Base-by-base conservation (phyloP, 53 echinoderm and acorn worm species). In the Hippasteria phrygiana region DNA sequence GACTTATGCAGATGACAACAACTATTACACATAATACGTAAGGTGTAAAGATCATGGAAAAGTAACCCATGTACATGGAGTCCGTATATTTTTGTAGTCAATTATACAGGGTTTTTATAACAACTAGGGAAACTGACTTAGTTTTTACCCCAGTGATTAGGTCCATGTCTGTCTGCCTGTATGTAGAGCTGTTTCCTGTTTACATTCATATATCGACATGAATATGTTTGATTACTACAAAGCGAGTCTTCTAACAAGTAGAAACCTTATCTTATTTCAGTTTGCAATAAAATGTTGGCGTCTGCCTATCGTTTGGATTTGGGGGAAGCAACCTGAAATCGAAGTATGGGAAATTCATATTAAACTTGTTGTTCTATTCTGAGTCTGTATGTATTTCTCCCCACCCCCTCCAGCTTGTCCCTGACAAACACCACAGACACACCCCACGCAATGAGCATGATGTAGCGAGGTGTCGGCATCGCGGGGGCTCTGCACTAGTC, bases 401-500 rank as follows among this genome's bases (percentile, higher is more conserved):
- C n/a, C 26, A 45, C 46, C 46, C 20, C 20, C 26, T 59, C 3
- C n/a, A 17, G 59, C 26, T 26, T 59, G 59, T 59, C 59, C 59
- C 59, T 59, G 59, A 24, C 59, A 3, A 24, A 59, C 59, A 59
- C 59, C 59, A n/a, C 26, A 6, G 22, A n/a, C 22, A 59, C 59
- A 59, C 59, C 26, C 24, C 26, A 59, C 59, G 59, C 59, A 59
- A 43, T 63, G 14, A 16, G 27, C 46, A 26, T 17, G 17, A 43
- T 82, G 82, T 82, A 42, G 5, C 64, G 65, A 64, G 82, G 82
- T 82, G 82, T 82, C 29, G 28, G 66, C 26, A 63, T 82, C 27
- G 65, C 66, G 42, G 64, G 64, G 64, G 82, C 34, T 31, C 18
- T 82, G 82, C 82, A 65, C 82, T 65, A 27, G 64, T 41, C 14